Conservation (phyloP, 2,797 vertebrate species). For the Eleutherodactylus coqui region DNA sequence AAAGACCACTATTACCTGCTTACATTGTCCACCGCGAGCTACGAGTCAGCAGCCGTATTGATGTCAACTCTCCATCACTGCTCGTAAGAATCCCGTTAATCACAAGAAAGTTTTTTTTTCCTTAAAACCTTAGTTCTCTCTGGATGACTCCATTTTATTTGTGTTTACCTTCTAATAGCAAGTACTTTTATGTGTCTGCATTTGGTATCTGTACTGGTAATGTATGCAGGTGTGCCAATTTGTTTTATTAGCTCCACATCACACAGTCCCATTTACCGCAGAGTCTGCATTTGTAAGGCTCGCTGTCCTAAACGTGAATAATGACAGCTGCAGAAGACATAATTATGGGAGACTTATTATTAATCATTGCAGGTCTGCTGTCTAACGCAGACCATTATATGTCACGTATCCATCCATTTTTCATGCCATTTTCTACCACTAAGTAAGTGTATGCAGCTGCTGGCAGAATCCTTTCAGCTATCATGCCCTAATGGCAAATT, state of each 20-base stretch:
- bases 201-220: conserved; percentile 38
- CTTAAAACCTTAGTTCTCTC: neutral
- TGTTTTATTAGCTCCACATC: conserved; percentile 64
- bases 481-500: conserved; percentile 77
- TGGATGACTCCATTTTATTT: conserved; percentile 38
- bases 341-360: conserved; percentile 74
- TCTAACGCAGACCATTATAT: conserved; percentile 76
- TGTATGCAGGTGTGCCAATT: conserved; percentile 63
- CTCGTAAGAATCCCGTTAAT: conserved; percentile 78
- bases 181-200: conserved; percentile 42
- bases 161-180: conserved; percentile 48
- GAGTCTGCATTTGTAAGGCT: conserved; percentile 68
- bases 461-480: conserved; percentile 72
- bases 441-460: conserved; percentile 75
- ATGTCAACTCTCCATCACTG: conserved; percentile 80
- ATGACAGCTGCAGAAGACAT: conserved; percentile 77
- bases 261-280: conserved; percentile 71
- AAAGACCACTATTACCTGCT: conserved; percentile 73
- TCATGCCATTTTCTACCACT: conserved; percentile 75
- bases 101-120: conserved; percentile 61
- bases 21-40: conserved; percentile 77
- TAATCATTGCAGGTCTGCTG: conserved; percentile 77
- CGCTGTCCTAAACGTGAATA: conserved; percentile 74
- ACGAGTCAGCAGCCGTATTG: conserved; percentile 77
- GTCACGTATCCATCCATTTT: conserved; percentile 73